Conservation (phyloP, 2,797 vertebrate species). For the Pteronotus mesoamericanus region DNA sequence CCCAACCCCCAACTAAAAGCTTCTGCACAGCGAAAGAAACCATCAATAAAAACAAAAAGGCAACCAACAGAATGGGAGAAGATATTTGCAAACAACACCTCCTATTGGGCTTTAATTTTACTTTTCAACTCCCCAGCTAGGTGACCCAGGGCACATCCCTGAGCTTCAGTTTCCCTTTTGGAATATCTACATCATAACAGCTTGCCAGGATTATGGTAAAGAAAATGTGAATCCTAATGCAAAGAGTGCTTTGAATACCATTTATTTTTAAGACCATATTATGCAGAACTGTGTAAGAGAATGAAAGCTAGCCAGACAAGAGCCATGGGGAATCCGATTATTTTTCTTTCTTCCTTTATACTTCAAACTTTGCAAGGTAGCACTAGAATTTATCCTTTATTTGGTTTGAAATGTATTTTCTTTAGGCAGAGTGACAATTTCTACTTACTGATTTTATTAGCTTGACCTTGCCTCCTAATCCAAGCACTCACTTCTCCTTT, state of each 20-base stretch:
- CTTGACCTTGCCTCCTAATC: neutral
- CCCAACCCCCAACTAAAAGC: neutral
- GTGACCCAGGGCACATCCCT: neutral
- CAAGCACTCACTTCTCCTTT: neutral
- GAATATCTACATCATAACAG: neutral
- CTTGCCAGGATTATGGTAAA: neutral
- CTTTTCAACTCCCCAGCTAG: neutral
- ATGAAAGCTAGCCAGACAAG: neutral
- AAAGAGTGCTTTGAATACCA: neutral
- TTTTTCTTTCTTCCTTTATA: neutral
- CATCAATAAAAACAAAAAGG: neutral
- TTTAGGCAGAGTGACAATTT: conserved; percentile 39
- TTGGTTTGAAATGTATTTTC: conserved; percentile 36
- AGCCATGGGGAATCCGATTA: neutral
- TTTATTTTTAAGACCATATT: conserved; percentile 14
- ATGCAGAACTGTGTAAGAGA: neutral
- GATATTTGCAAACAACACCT: neutral
- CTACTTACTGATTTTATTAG: conserved; percentile 40
- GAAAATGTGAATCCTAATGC: neutral
- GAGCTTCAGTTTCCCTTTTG: neutral
- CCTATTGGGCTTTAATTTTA: neutral
- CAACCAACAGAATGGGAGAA: neutral
- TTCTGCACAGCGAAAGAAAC: neutral
- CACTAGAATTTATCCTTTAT: conserved; percentile 22
- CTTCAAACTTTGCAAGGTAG: neutral